Evolutionary conservation across 2,888 invertebrate genomes (phyloP).

Genomic region (Deladenus siricidicola): DNA sequence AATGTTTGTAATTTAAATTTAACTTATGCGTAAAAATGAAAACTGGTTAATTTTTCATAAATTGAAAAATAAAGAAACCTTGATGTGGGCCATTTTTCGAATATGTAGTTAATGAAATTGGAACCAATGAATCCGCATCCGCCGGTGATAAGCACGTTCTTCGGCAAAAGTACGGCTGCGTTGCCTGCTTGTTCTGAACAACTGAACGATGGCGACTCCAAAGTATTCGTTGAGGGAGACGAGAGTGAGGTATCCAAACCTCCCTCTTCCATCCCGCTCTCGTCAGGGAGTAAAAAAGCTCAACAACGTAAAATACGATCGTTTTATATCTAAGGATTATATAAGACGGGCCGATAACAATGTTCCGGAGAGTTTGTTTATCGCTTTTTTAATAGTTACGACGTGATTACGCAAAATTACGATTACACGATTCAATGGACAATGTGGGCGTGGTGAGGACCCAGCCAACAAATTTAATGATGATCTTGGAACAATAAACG

Average conservation of each 20-base stretch:
- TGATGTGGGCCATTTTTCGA: constrained; percentile 40
- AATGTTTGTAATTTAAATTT: background rate
- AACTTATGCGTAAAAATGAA: background rate
- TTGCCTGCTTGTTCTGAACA: no score
- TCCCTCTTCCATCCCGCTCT: no score
- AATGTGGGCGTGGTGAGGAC: background rate
- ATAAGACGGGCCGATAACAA: background rate
- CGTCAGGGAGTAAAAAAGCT: no score
- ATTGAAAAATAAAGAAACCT: constrained; percentile 29
- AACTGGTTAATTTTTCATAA: background rate
- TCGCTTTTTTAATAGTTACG: background rate
- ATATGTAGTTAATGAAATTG: constrained; percentile 50
- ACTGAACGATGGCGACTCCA: no score
- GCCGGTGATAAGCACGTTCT: constrained; percentile 47
- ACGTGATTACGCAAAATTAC: no score
- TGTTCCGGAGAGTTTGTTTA: background rate
- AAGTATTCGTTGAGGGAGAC: no score
- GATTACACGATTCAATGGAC: no score
- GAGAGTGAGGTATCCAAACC: no score
- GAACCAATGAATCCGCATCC: constrained; percentile 53
- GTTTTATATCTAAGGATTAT: no score
- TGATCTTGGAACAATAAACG: no score
- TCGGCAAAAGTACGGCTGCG: constrained; percentile 15
- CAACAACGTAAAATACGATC: no score
- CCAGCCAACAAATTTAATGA: background rate